Conservation (phyloP, 1,140 invertebrate genomes). For the Drepana arcuata region DNA sequence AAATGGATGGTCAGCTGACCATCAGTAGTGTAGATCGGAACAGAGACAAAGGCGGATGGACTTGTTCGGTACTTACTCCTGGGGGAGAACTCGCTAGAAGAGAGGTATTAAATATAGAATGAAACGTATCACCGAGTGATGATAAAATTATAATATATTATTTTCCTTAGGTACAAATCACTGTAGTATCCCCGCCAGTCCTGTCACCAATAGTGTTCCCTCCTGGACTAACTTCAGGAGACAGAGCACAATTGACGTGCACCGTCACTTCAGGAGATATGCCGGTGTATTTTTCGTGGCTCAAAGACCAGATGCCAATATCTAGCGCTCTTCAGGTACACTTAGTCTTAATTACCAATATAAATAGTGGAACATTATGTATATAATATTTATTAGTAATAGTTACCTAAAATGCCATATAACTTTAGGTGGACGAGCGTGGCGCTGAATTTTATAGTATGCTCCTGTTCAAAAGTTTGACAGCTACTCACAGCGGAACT, state of each 20-base stretch:
- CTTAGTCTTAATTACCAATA: neutral
- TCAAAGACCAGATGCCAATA: conserved; percentile 77
- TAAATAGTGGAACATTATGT: too few species aligned
- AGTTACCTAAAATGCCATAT: too few species aligned
- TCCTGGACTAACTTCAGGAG: conserved; percentile 81
- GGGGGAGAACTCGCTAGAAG: conserved; percentile 80
- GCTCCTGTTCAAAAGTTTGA: conserved; percentile 83
- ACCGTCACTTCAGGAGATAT: conserved; percentile 88
- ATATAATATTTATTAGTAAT: too few species aligned
- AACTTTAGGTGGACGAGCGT: conserved; percentile 79
- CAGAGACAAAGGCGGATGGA: conserved; percentile 74
- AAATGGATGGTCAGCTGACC: conserved; percentile 80
- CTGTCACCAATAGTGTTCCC: conserved; percentile 83
- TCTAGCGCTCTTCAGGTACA: conserved; percentile 52
- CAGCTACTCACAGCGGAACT: conserved; percentile 83
- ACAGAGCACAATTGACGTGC: conserved; percentile 85
- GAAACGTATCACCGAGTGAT: too few species aligned
- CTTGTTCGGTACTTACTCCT: conserved; percentile 81
- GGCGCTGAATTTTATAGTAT: conserved; percentile 85
- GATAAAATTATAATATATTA: too few species aligned
- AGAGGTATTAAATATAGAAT: too few species aligned
- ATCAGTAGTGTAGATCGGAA: conserved; percentile 79
- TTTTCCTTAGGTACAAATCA: conserved; percentile 58
- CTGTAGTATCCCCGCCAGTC: conserved; percentile 82
- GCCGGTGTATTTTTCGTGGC: conserved; percentile 87